Base-by-base conservation (phyloP, 1,140 invertebrate genomes). In the Zaprionus kolodkinae region DNA sequence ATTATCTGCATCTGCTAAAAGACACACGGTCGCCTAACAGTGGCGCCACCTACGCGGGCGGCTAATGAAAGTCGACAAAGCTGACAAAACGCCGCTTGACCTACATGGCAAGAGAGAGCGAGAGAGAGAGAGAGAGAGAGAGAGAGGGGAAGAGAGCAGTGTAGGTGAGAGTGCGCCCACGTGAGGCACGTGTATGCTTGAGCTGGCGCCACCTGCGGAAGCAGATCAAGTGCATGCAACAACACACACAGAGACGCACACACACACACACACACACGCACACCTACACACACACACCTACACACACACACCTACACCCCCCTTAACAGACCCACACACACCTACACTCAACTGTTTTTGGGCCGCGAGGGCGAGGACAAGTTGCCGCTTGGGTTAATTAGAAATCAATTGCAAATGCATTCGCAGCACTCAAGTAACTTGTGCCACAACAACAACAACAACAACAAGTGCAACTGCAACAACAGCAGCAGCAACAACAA, bases 401-500 rank as follows among this genome's bases (percentile, higher is more conserved):
- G 83, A 87, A 87, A 87, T 87, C 83, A 87, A 87, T 87, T 87
- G 83, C 2, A 82, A 82, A 86, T 66, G 74, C 69, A 83, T 83
- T 17, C n/a, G 40, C n/a, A 52, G 43, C 62, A 62, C 63, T 66
- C 55, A 72, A 69, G 80, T 83, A 79, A 78, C 78, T 71, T 59
- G 40, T 63, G 75, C 79, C 73, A 76, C 78, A 72, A 45, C 56
- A 61, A 11, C 70, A 52, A 66, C 57, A 70, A 55, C 45, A 43
- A 54, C 66, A 68, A 60, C 17, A 62, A 6, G 1, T 30, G 27
- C 27, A 30, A 30, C 27, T 30, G 27, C 27, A 2, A 3, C 62
- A 57, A 25, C 62, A 57, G 17, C 36, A n/a, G 40, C 61, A 64
- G 27, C 57, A 66, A 35, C 72, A 21, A 62, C 62, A 57, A 25